Conservation (phyloP, 2,797 vertebrate genomes). For the Naso thynnoides region DNA sequence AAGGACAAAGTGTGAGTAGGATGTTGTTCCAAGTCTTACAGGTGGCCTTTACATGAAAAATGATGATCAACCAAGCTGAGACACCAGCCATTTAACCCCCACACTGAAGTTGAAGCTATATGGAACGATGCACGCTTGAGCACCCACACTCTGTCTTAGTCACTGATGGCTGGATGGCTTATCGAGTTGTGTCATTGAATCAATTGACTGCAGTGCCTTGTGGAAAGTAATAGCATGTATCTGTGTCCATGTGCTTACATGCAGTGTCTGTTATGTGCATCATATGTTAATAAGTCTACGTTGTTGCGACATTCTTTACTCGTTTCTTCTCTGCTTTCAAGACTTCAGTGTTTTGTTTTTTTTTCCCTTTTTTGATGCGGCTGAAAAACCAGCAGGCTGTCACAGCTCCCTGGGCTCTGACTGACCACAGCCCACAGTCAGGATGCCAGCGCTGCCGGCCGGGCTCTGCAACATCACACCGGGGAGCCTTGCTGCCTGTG, state of each 20-base stretch:
- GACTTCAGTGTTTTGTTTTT: slow-evolving; percentile 32
- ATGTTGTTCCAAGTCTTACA: slow-evolving; percentile 41
- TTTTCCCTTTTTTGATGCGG: slow-evolving; percentile 39
- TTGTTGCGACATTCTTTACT: slow-evolving; percentile 42
- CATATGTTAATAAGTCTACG: slow-evolving; percentile 40
- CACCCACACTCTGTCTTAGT: slow-evolving; percentile 59
- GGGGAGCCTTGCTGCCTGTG: slow-evolving; percentile 64
- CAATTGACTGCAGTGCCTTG: slow-evolving; percentile 42
- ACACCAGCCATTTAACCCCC: slow-evolving; percentile 77
- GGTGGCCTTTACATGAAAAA: slow-evolving; percentile 75
- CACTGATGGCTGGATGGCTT: slow-evolving; percentile 43
- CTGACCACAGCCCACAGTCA: slow-evolving; percentile 76
- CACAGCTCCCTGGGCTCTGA: slow-evolving; percentile 74
- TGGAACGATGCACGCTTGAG: slow-evolving; percentile 56
- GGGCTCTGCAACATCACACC: slow-evolving; percentile 71
- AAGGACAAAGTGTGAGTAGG: slow-evolving; percentile 30
- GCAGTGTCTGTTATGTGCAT: slow-evolving; percentile 17
- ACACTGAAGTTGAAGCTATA: slow-evolving; percentile 61
- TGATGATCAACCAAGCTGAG: slow-evolving; percentile 71
- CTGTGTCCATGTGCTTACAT: slow-evolving; percentile 26
- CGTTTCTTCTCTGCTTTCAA: slow-evolving; percentile 51
- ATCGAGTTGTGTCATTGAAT: slow-evolving; percentile 52
- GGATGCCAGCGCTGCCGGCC: slow-evolving; percentile 65
- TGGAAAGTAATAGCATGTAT: slow-evolving; percentile 40
- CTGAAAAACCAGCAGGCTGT: slow-evolving; percentile 78